Evolutionary conservation across 1,140 invertebrate species (phyloP), one percentile per base, ranked within the genome.

Genomic region (Muscidifurax raptorellus): DNA sequence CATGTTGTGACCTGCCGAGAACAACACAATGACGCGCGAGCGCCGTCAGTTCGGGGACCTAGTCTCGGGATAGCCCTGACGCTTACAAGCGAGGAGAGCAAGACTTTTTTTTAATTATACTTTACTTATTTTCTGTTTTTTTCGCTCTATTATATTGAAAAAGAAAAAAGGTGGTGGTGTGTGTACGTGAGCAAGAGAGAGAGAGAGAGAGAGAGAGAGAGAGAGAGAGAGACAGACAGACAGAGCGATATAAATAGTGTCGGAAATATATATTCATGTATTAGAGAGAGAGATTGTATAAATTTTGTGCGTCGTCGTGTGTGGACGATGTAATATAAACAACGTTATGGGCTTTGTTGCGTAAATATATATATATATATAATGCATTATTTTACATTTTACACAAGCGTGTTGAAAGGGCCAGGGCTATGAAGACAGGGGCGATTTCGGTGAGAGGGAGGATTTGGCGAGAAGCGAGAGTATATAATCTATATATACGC

Each of bases 1-100:
- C 95, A 97, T 95, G 94, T 97, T 97, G 95, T 98, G 97, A 95
- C 97, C 97, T 97, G 87, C 6, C 82, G 89, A 66, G 87, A 71
- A 81, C 47, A 87, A 78, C 18, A 66, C 13, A 79, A 66, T 30
- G 52, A 30, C 36, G 74, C 22, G 44, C 44, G 74, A 12, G n/a
- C 74, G 15, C 74, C 74, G 32, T 52, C 32, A 76, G 40, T 76
- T 36, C 71, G 22, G n/a, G n/a, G 40, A 74, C 71, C 32, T n/a
- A 22, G 10, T 27, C 25, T 27, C 64, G n/a, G 22, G 66, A 30
- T 69, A 30, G 15, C 66, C 25, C 66, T 30, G 66, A 69, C 66
- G 66, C 25, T 27, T 76, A 44, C 74, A 64, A 32, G 47, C 74
- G 36, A 25, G 74, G 74, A 22, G 22, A 67, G 22, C 22, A 18